Evolutionary conservation across 2,888 invertebrate species (phyloP).

Genomic region (Neocrepidodera transversa): DNA sequence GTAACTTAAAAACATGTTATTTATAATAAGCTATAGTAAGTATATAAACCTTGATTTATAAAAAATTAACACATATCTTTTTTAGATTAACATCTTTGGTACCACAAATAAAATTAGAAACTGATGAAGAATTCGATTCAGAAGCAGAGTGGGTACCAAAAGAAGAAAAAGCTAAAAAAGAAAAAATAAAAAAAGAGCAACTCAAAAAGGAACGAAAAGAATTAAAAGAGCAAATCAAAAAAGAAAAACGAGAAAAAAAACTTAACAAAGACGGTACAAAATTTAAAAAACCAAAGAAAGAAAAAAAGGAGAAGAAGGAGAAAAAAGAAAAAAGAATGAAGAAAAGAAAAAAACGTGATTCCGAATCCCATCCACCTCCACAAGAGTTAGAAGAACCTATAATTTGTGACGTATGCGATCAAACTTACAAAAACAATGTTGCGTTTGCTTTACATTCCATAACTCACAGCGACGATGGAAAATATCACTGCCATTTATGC

Average conservation of each 20-base stretch:
- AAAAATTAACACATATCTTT: conserved; percentile 11
- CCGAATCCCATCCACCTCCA: conserved; percentile 42
- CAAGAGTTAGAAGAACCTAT: conserved; percentile 56
- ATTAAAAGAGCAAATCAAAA: conserved; percentile 25
- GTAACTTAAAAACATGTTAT: too few relatives aligned
- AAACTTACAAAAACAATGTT: conserved; percentile 60
- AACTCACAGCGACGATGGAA: conserved; percentile 49
- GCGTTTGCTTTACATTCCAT: conserved; percentile 52
- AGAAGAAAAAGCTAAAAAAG: conserved; percentile 36
- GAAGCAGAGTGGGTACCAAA: conserved; percentile 37
- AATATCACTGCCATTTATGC: conserved; percentile 55
- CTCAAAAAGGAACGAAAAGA: conserved; percentile 20
- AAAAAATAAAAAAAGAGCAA: conserved; percentile 28
- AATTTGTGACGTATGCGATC: conserved; percentile 64
- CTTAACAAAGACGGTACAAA: conserved; percentile 16
- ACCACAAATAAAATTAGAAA: conserved; percentile 11
- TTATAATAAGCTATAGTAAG: too few relatives aligned
- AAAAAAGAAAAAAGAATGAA: conserved; percentile 29
- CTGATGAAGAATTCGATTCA: conserved; percentile 33
- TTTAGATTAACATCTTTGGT: conserved; percentile 16
- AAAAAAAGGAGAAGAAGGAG: conserved; percentile 31
- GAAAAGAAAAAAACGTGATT: conserved; percentile 20
- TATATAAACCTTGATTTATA: neutral
- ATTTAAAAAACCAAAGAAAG: conserved; percentile 31
- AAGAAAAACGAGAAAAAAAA: conserved; percentile 17